Evolutionary conservation across 2,797 vertebrate species (phyloP), one percentile per base, ranked within the genome.

Genomic region (Cynodonichthys magdalenae): DNA sequence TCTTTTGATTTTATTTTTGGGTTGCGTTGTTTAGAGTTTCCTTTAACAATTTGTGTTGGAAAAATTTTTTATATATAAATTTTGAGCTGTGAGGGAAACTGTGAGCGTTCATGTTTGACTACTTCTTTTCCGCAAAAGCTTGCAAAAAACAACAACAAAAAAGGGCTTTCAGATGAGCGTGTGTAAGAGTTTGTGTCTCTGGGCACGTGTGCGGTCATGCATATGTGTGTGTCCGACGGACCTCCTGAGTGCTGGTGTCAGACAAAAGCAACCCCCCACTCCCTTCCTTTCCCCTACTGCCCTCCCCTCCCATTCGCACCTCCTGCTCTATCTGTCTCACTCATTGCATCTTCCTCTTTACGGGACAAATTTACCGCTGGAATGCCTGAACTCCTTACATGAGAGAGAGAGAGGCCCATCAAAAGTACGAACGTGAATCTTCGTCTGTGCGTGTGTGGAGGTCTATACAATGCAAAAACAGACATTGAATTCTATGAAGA

Each of bases 291-390:
- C 15, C 79, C 68, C 62, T n/a, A n/a, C n/a, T n/a, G 29, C 29
- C 29, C 29, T 31, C 71, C 60, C 8, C 34, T 36, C 59, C 20
- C 50, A 42, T 67, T 59, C 20, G 29, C 56, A 67, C 65, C 81
- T 64, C 78, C 76, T 72, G 7, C 53, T 73, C 80, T 76, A 78
- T 76, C 53, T 48, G 46, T 67, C 75, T 77, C 84, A 74, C 82
- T 77, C 66, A 18, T 78, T 77, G 62, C 66, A 58, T 65, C 77
- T 60, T 72, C 71, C 76, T 84, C 80, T 82, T 96, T 95, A 95
- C 92, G 92, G 71, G 91, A 94, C 95, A 95, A 95, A 97, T 97
- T 96, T 96, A 97, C 95, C 81, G 66, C 92, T 85, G 94, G 92
- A 97, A 95, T 90, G 88, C 89, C 88, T 89, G 92, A 92, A 92